These are phyloP conservation scores for Oophaga pumilio DNA, from an alignment of 2,113 vertebrate genomes.

Conservation along the genomic window DNA sequence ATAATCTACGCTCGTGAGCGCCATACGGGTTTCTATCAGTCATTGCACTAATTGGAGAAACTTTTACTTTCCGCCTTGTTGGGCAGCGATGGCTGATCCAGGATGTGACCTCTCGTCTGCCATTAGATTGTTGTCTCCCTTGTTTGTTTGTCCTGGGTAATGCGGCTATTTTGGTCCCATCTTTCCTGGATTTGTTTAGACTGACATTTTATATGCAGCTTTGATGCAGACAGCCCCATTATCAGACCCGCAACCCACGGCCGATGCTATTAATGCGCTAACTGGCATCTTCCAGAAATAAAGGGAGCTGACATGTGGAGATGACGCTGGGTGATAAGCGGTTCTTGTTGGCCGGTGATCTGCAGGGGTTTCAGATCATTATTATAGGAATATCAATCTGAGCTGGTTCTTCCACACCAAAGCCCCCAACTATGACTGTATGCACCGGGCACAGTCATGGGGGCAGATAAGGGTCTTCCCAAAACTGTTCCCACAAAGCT, in stretches of 20 bases:
- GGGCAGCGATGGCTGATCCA: background rate
- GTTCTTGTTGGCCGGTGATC: background rate
- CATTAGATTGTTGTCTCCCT: background rate
- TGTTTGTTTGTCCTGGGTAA: conserved; percentile 19
- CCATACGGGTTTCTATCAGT: background rate
- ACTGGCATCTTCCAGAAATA: too few species aligned
- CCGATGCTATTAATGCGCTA: too few species aligned
- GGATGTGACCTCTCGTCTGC: background rate
- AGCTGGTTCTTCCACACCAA: too few species aligned
- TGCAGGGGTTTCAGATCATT: too few species aligned
- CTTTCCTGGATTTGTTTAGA: conserved; percentile 42
- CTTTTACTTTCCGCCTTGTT: conserved; percentile 24
- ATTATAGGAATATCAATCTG: too few species aligned
- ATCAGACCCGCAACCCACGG: background rate
- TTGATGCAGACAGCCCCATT: background rate
- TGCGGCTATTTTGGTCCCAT: conserved; percentile 33
- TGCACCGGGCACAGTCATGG: too few species aligned
- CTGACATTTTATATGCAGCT: background rate
- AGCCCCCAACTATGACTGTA: too few species aligned
- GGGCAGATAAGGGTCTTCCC: too few species aligned
- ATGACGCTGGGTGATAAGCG: background rate
- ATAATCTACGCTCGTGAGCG: too few species aligned
- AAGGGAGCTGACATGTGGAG: too few species aligned
- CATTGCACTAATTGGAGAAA: background rate
- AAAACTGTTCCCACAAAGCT: too few species aligned